Percentiles rank a stretch among this genome's conserved stretches.
Evolutionary conservation across 1,140 invertebrate genomes (phyloP).

Genomic region (Neotoxoptera formosana): DNA sequence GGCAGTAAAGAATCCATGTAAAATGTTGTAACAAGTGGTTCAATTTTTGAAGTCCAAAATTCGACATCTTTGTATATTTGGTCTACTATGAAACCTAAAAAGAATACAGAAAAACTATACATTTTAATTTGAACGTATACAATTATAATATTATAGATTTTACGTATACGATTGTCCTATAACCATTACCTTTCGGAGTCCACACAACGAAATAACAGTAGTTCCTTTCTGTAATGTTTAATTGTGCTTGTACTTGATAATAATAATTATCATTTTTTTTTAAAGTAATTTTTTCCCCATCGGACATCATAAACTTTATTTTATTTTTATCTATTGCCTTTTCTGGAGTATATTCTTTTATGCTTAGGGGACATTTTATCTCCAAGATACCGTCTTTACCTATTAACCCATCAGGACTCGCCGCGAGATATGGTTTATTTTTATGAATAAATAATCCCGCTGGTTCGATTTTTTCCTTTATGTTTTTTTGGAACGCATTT

Average conservation of each 20-base stretch:
- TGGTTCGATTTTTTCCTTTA: not conserved
- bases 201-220: constrained; percentile 3
- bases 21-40: not conserved
- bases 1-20: no score
- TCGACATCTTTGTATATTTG: not conserved
- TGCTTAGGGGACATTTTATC: not conserved
- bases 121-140: not conserved
- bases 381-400: not conserved
- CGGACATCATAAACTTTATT: not conserved
- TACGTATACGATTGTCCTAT: not conserved
- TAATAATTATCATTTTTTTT: constrained; percentile 23
- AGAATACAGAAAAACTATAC: not conserved
- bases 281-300: not conserved
- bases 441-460: constrained; percentile 4
- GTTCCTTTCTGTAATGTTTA: not conserved
- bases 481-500: not conserved
- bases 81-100: constrained; percentile 8
- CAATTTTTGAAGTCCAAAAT: not conserved
- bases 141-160: not conserved
- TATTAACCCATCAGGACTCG: not conserved
- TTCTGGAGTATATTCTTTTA: constrained; percentile 15
- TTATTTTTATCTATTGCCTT: not conserved
- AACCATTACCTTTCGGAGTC: not conserved
- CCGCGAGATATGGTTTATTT: not conserved
- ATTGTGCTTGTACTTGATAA: not conserved